Base-by-base conservation (phyloP, 2,888 invertebrate genomes). In the Apotomis betuletana region DNA sequence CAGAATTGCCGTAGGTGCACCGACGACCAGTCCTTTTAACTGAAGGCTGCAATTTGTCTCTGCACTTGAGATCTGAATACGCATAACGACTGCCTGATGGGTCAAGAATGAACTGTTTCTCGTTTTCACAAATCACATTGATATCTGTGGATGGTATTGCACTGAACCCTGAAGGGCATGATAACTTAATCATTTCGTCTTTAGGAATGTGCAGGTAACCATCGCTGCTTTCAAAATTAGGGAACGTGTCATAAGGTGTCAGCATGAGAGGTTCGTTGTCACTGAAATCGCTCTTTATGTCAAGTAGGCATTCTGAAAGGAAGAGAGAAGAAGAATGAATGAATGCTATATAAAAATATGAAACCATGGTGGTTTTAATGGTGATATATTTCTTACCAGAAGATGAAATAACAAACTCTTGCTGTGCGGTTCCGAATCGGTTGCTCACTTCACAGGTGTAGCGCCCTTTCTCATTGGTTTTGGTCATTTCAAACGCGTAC, bases 391-490 rank as follows among this genome's bases (percentile, higher is more conserved):
- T 27, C 73, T 71, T 70, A 88, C 87, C 85, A 77, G 49, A 59
- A 4, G 80, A 75, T n/a, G 74, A 64, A 49, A 49, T 49, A 49
- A 49, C 10, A 69, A 85, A 89, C 9, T 77, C 75, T 36, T 87
- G 80, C 12, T 58, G 75, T 9, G 85, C 81, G 51, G 62, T 79
- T 38, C 89, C 90, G 59, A 80, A 83, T 0, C 68, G 63, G 75
- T 90, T 90, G 15, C 73, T 78, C 0, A 85, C 84, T 41, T 81
- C 74, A 73, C 90, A 90, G 1, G 76, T 77, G 63, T 86, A 90
- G 12, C 72, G 74, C 15, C 89, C 90, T n/a, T 79, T 78, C 27
- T 78, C 76, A 0, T 74, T 70, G 0, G 73, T 57, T 13, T 57
- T 52, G n/a, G 67, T 76, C 84, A 86, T 84, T 5, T 71, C 59